Evolutionary conservation across 2,797 vertebrate species (phyloP).

Genomic region (Otus scops): DNA sequence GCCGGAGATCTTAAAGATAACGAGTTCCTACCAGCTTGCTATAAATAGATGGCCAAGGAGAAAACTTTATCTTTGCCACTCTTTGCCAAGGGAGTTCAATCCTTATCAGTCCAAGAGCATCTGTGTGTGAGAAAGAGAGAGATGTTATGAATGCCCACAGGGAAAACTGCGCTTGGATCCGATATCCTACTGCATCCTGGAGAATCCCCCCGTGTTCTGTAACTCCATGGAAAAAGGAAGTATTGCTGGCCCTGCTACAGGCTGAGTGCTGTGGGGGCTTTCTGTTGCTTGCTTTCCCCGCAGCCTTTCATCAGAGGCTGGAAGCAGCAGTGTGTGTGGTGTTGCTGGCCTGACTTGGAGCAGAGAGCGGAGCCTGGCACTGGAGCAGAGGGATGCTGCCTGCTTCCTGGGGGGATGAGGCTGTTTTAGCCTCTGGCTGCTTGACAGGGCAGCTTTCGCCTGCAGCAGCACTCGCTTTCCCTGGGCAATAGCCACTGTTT

Average conservation of each 20-base stretch:
- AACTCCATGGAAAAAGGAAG: background rate
- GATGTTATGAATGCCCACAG: background rate
- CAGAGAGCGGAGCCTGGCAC: background rate
- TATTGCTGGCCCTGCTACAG: background rate
- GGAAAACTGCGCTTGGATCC: background rate
- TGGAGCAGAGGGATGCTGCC: background rate
- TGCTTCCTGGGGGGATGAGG: background rate
- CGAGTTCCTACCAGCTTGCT: background rate
- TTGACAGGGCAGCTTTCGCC: background rate
- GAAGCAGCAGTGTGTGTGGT: background rate
- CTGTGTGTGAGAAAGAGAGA: slow-evolving; percentile 6
- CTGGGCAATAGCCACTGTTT: background rate
- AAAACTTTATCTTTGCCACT: slow-evolving; percentile 12
- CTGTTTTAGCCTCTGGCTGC: background rate
- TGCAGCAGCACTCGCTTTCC: background rate
- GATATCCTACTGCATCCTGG: background rate
- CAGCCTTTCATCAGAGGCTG: background rate
- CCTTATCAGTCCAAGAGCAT: slow-evolving; percentile 28
- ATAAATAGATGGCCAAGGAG: slow-evolving; percentile 4
- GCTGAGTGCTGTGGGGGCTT: background rate
- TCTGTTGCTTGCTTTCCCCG: background rate
- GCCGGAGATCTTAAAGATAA: slow-evolving; percentile 15
- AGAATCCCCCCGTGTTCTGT: background rate
- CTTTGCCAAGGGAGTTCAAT: background rate
- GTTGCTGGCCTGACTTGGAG: background rate